A percentile compares a stretch with the other conserved stretches of the same genome.
Evolutionary conservation across 2,113 vertebrate genomes (phyloP).

Genomic region (Oxyruncus cristatus): DNA sequence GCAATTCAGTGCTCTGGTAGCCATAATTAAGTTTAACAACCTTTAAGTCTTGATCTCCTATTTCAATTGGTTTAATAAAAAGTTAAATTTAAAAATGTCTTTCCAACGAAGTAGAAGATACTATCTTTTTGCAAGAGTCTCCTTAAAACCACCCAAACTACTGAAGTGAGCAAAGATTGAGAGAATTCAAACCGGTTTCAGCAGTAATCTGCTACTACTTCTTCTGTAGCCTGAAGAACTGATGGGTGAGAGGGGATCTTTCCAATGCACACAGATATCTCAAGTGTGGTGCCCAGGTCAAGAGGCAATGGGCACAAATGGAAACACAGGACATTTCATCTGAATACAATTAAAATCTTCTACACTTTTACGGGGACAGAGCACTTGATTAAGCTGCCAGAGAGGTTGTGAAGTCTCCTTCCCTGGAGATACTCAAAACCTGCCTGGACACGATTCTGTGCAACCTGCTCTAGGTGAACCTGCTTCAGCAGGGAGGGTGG

Average conservation of each 20-base stretch:
- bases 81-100: background rate
- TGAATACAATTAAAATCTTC: background rate
- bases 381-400: background rate
- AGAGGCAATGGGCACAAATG: background rate
- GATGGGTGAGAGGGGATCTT: background rate
- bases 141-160: background rate
- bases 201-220: background rate
- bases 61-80: background rate
- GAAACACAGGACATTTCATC: background rate
- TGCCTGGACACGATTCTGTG: background rate
- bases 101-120: background rate
- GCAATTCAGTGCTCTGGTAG: background rate
- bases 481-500: background rate
- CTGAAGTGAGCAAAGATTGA: accelerated
- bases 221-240: background rate
- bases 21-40: background rate
- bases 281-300: background rate
- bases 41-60: background rate
- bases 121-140: background rate
- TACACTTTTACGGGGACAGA: background rate
- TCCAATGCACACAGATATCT: background rate
- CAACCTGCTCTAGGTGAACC: background rate
- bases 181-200: background rate
- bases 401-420: background rate
- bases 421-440: background rate